phyloP scores from a whole-genome alignment of 2,113 vertebrate genomes.

The Sinocyclocheilus anophthalmus region DNA sequence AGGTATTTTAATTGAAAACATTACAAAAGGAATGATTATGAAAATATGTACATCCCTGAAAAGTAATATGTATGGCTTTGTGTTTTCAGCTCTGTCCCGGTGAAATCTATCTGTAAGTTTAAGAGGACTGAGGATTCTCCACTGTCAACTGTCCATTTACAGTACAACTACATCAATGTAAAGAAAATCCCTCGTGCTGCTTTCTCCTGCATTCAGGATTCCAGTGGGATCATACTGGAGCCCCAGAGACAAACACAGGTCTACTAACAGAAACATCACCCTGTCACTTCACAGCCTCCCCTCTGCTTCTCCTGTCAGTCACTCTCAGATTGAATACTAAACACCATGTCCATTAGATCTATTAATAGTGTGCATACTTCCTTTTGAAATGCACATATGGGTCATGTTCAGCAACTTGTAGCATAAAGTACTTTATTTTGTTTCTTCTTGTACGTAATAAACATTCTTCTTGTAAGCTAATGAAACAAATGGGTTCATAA shows the following conservation, averaged over 20 bases:
- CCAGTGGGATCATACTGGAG: slow-evolving; percentile 70
- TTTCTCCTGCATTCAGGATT: slow-evolving; percentile 75
- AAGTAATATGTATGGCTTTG: background rate
- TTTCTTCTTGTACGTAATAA: slow-evolving; percentile 4
- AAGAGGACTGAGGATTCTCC: slow-evolving; percentile 69
- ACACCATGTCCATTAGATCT: slow-evolving; percentile 9
- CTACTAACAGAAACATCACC: slow-evolving; percentile 35
- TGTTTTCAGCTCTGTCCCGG: slow-evolving; percentile 70
- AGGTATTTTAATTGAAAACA: background rate
- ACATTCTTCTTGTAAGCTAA: background rate
- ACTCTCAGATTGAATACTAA: slow-evolving; percentile 24
- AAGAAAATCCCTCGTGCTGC: slow-evolving; percentile 67
- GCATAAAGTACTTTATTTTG: background rate
- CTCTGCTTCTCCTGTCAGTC: too few species aligned
- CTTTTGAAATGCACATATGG: background rate
- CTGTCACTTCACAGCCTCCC: background rate
- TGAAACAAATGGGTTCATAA: background rate
- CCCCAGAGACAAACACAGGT: slow-evolving; percentile 65
- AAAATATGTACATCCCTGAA: background rate
- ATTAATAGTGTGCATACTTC: background rate
- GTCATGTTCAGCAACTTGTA: background rate
- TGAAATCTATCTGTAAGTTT: slow-evolving; percentile 80
- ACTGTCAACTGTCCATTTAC: slow-evolving; percentile 76
- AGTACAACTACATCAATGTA: slow-evolving; percentile 78
- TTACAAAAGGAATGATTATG: background rate